Base-by-base conservation (phyloP, 64 coral and sea anemone genomes). In the Astreopora myriophthalma region DNA sequence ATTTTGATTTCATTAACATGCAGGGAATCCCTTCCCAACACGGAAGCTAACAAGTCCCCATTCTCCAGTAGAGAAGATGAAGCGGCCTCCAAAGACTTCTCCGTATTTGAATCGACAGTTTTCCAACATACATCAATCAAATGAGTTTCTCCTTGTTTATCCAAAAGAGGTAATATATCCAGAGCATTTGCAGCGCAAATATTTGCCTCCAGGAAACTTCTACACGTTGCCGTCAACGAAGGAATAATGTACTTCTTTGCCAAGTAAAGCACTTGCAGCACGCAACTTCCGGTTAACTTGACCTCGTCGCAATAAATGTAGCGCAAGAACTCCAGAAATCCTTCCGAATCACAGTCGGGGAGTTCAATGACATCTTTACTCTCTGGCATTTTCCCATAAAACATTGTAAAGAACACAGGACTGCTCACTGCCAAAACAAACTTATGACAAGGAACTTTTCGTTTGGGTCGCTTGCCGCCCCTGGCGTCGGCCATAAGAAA, bases 251-350 rank as follows among this genome's bases (percentile, higher is more conserved):
- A 70, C 24, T 51, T 55, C 44, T 77, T 55, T 23, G 74, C 74
- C 9, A 77, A 52, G 74, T 55, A 77, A 14, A 77, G 46, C 44
- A 51, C 74, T 52, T 77, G 74, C 39, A 77, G 10, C 39, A 77
- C 74, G 3, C 74, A 77, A 52, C 44, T 49, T 77, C 74, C 74
- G 1, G 40, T 77, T 29, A 49, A 51, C 24, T 49, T 48, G 11
- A 6, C 23, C 1, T 77, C 25, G 74, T 77, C 74, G 8, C 74
- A 52, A 14, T 49, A 77, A 16, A 77, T 55, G 74, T 49, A 77
- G 51, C 74, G 74, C 24, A 77, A 51, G 26, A 77, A 77, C 44
- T 77, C 40, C 39, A 52, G 4, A 33, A 77, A 49, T 77, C 74
- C 74, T 29, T 77, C 74, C 0, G 74, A 48, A 25, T 77, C 40